A percentile compares a stretch with the other conserved stretches of the same genome.
phyloP scores from a whole-genome alignment of 2,797 vertebrate species.

The Gymnothorax javanicus region DNA sequence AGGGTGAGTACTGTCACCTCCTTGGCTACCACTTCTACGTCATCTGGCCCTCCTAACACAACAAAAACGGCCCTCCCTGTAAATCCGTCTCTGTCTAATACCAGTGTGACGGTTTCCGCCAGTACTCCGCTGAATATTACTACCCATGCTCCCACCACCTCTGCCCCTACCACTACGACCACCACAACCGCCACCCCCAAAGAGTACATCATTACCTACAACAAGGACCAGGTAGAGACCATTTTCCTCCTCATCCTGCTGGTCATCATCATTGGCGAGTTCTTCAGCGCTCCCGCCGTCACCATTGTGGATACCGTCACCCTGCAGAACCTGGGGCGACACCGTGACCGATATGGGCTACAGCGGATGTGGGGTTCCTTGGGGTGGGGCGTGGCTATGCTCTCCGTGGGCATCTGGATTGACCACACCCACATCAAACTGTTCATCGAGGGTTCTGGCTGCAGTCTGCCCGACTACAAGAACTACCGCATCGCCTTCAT shows the following conservation, averaged over 20 bases:
- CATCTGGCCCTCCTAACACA: not conserved
- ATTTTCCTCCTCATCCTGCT: constrained; percentile 93
- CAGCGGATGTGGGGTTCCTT: constrained; percentile 99
- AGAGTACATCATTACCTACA: constrained; percentile 66
- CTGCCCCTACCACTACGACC: constrained; percentile 7
- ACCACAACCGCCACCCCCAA: constrained; percentile 52
- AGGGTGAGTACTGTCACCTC: not conserved
- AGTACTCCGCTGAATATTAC: constrained; percentile 34
- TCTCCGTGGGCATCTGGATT: constrained; percentile 93
- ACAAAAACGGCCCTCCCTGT: not conserved
- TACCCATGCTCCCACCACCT: not conserved
- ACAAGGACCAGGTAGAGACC: constrained; percentile 84
- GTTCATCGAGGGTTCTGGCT: constrained; percentile 75
- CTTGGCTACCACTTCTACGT: not conserved
- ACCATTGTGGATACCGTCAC: constrained; percentile 97
- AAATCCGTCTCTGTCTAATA: not conserved
- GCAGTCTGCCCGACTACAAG: constrained; percentile 79
- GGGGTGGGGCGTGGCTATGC: constrained; percentile 96
- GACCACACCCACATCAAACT: constrained; percentile 83
- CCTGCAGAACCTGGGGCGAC: constrained; percentile 89
- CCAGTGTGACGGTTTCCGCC: not conserved
- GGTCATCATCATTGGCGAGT: constrained; percentile 93
- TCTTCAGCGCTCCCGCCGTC: constrained; percentile 94
- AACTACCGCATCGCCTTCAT: constrained; percentile 96
- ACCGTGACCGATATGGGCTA: constrained; percentile 91